A percentile compares a stretch with the other conserved stretches of the same genome.
Evolutionary conservation across 1,140 invertebrate genomes (phyloP).

Genomic region (Pachyrhynchus sulphureomaculatus): DNA sequence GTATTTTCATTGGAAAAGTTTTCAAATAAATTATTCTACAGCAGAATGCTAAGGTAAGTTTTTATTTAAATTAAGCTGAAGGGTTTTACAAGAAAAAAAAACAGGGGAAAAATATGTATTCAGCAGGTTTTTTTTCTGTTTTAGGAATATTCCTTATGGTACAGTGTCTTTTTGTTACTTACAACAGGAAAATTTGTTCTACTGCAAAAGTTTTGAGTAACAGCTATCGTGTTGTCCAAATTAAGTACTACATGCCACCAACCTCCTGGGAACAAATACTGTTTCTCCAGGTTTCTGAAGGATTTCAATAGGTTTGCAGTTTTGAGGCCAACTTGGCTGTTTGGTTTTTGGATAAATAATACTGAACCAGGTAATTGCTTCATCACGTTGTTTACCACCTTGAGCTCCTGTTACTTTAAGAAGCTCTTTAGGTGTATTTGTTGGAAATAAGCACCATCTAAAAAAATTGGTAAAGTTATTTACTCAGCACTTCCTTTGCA

Average conservation of each 20-base stretch:
- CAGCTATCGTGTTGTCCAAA: constrained; percentile 91
- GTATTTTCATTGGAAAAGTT: too few species aligned
- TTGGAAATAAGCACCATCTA: constrained; percentile 97
- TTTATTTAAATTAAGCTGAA: too few species aligned
- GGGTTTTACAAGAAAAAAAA: too few species aligned
- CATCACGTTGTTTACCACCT: constrained; percentile 94
- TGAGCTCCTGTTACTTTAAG: constrained; percentile 87
- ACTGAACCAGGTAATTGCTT: constrained; percentile 98
- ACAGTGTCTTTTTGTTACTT: too few species aligned
- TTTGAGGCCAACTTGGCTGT: constrained; percentile 82
- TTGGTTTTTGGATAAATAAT: constrained; percentile 96
- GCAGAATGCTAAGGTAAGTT: too few species aligned
- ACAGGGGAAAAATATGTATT: too few species aligned
- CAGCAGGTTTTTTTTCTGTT: too few species aligned
- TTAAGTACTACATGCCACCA: constrained; percentile 99
- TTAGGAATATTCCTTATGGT: too few species aligned
- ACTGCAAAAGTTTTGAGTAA: constrained; percentile 98
- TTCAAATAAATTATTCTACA: too few species aligned
- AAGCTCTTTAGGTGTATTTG: constrained; percentile 91
- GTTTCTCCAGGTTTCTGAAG: constrained; percentile 97
- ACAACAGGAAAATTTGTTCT: constrained; percentile 89
- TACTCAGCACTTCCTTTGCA: too few species aligned
- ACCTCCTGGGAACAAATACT: constrained; percentile 95
- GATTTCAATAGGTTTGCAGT: constrained; percentile 93
- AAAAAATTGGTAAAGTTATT: too few species aligned